phyloP scores from a whole-genome alignment of 2,797 vertebrate genomes.

The Parauchenoglanis ngamensis region DNA sequence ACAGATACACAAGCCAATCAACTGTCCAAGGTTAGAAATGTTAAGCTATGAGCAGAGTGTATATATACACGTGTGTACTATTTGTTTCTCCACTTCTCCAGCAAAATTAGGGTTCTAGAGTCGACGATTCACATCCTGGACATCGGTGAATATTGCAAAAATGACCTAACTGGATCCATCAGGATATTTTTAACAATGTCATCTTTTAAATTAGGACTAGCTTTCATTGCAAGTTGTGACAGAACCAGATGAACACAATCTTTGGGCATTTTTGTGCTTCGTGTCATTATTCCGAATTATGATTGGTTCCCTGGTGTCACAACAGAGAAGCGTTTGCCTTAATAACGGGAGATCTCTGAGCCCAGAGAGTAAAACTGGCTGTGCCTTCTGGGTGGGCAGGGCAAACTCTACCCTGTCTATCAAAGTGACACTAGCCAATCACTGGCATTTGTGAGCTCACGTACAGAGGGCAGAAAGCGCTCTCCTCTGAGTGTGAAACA shows the following conservation, averaged over 20 bases:
- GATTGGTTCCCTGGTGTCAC: not conserved
- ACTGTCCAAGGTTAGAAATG: conserved; percentile 23
- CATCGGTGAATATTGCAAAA: not conserved
- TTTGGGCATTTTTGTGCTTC: not conserved
- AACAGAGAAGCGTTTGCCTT: not conserved
- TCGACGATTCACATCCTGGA: not conserved
- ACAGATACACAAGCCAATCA: conserved; percentile 29
- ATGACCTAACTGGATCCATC: not conserved
- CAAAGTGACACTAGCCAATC: not conserved
- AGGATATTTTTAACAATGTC: not conserved
- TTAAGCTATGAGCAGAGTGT: conserved; percentile 5
- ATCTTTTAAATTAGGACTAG: not conserved
- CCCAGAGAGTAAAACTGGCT: not conserved
- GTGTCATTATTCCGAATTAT: not conserved
- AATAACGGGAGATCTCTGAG: not conserved
- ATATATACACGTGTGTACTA: too few relatives aligned
- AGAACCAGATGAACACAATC: not conserved
- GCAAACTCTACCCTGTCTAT: not conserved
- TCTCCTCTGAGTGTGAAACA: not conserved
- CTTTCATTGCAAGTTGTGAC: not conserved
- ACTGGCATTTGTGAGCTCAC: not conserved
- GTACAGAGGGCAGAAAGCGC: not conserved
- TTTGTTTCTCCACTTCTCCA: not conserved
- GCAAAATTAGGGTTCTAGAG: not conserved
- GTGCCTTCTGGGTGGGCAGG: not conserved